Base-by-base conservation (phyloP, 35 echinoderm and acorn worm species). In the Holothuria glaberrima region DNA sequence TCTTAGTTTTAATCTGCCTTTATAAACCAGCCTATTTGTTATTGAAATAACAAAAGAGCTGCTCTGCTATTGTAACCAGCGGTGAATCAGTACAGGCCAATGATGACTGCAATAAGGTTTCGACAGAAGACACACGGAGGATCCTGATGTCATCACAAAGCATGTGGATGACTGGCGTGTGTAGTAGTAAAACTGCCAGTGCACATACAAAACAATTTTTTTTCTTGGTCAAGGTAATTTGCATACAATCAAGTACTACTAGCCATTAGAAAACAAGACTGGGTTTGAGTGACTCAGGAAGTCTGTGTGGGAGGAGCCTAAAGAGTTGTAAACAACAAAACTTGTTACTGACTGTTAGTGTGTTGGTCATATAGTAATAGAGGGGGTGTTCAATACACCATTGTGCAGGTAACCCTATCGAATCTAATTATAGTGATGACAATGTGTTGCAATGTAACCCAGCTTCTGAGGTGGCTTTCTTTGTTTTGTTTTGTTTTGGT, bases 181-280 rank as follows among this genome's bases (percentile, higher is more conserved):
- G 44, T 48, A 78, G 74, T 78, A 78, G 74, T 48, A 50, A 48
- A 78, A 48, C 41, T 9, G 50, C 50, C 50, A 9, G 50, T 54
- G 50, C 50, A 54, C 9, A 54, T 5, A 54, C 50, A 54, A 5
- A 78, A 41, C 9, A 78, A 78, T 38, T 78, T 78, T 76, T 48
- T 21, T 78, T 41, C 33, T 31, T 45, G 36, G 36, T 48, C 44
- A 78, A 78, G 44, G 74, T 29, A 52, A 78, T 78, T 78, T 78
- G 74, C 74, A 78, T 78, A 78, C 74, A 78, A 78, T 78, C 30
- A 48, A n/a, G 21, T 78, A 78, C 74, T 78, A 33, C 25, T 21
- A 78, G 38, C 74, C 74, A 78, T 12, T 78, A 45, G 44, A 22
- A 78, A 78, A 12, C 12, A 17, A 75, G 22, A 22, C 19, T 17